A percentile compares a stretch with the other conserved stretches of the same genome.
phyloP scores from a whole-genome alignment of 2,888 invertebrate genomes.

The Digitonthophagus gazella region DNA sequence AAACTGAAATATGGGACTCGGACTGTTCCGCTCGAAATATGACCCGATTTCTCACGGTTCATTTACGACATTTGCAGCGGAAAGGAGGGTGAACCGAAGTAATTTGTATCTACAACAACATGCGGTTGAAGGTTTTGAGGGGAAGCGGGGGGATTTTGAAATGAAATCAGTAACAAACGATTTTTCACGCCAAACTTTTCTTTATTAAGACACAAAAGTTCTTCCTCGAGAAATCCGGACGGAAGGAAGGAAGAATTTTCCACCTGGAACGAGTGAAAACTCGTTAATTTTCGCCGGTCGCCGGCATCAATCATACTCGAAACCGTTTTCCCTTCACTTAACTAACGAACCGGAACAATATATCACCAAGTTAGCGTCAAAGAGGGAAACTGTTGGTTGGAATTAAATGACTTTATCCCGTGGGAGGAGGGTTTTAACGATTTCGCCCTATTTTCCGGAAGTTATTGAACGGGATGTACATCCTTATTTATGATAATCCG shows the following conservation, averaged over 20 bases:
- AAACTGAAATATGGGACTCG: not conserved
- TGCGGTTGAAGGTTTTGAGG: not conserved
- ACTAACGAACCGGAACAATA: slow-evolving; percentile 26
- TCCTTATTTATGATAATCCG: not conserved
- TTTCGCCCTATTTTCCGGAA: not conserved
- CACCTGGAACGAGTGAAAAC: no score
- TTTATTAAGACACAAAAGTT: no score
- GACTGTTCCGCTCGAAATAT: not conserved
- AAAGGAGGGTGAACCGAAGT: not conserved
- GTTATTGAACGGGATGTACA: no score
- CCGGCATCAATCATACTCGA: slow-evolving; percentile 19
- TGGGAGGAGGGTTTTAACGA: not conserved
- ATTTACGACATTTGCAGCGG: not conserved
- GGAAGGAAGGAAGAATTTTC: no score
- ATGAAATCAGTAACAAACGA: no score
- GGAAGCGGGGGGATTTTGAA: no score
- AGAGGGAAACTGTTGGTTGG: not conserved
- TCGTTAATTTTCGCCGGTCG: slow-evolving; percentile 17
- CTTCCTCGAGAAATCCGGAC: no score
- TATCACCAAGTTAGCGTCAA: not conserved
- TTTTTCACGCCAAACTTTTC: no score
- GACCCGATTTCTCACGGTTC: not conserved
- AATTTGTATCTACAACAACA: not conserved
- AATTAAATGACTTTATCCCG: not conserved
- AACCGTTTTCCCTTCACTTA: slow-evolving; percentile 23